These are phyloP conservation scores for Peucedramus taeniatus DNA, from an alignment of 2,113 vertebrate genomes.

Conservation along the genomic window DNA sequence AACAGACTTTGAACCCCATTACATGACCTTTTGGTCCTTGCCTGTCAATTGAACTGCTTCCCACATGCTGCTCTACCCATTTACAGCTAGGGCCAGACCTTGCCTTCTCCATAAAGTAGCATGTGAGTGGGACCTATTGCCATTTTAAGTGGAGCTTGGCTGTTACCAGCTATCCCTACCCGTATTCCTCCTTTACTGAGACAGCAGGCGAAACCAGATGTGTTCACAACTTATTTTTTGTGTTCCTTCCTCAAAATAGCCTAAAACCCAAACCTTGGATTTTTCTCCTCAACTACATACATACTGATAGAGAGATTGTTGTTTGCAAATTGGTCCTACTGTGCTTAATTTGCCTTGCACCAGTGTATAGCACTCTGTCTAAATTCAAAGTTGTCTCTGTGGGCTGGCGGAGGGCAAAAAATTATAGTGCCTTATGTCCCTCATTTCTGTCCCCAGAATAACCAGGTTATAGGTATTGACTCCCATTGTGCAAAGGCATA, in stretches of 20 bases:
- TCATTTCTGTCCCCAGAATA: not conserved
- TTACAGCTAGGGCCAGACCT: conserved; percentile 7
- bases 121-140: not conserved
- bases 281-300: not conserved
- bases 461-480: not conserved
- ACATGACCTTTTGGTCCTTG: not conserved
- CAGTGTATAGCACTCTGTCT: not conserved
- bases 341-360: not conserved
- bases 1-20: conserved; percentile 47
- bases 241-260: not conserved
- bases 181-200: not conserved
- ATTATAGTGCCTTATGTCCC: not conserved
- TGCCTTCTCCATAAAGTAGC: not conserved
- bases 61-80: not conserved
- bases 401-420: not conserved
- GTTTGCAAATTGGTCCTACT: not conserved
- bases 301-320: not conserved
- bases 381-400: not conserved
- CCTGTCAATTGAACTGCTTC: conserved; percentile 26
- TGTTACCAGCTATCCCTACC: not conserved
- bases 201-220: not conserved
- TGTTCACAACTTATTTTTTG: not conserved
- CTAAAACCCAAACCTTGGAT: not conserved
- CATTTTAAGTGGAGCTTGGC: not conserved
- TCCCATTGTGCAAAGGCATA: accelerated